A percentile compares a stretch with the other conserved stretches of the same genome.
Evolutionary conservation across 2,113 vertebrate species (phyloP).

Genomic region (Eudyptes chrysolophus): DNA sequence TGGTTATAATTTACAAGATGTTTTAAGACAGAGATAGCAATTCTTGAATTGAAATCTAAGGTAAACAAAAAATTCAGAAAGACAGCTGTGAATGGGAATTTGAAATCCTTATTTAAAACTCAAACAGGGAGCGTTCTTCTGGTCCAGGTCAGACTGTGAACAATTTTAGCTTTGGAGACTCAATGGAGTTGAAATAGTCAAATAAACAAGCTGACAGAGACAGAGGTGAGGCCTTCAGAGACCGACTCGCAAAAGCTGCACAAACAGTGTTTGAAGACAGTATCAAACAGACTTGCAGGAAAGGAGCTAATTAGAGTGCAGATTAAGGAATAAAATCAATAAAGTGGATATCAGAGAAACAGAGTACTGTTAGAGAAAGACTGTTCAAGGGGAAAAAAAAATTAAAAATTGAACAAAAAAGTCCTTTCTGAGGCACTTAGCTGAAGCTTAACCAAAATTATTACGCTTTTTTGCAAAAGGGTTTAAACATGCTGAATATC

Average conservation of each 20-base stretch:
- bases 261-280: background rate
- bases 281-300: constrained; percentile 3
- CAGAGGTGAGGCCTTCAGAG: background rate
- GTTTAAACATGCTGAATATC: background rate
- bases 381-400: background rate
- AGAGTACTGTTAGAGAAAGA: background rate
- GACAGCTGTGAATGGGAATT: background rate
- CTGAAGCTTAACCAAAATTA: background rate
- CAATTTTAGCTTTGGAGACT: background rate
- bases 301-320: background rate
- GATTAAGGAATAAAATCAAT: constrained; percentile 8
- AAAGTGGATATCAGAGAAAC: background rate
- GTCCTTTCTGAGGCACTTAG: background rate
- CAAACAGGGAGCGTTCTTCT: background rate
- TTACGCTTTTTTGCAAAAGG: background rate
- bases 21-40: background rate
- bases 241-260: background rate
- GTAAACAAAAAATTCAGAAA: background rate
- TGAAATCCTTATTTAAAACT: background rate
- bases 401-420: background rate
- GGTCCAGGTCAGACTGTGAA: background rate
- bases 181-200: background rate
- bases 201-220: background rate
- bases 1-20: background rate
- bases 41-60: background rate